A percentile compares a stretch with the other conserved stretches of the same genome.
phyloP scores from a whole-genome alignment of 2,113 vertebrate genomes.

The Eptatretus burgeri region DNA sequence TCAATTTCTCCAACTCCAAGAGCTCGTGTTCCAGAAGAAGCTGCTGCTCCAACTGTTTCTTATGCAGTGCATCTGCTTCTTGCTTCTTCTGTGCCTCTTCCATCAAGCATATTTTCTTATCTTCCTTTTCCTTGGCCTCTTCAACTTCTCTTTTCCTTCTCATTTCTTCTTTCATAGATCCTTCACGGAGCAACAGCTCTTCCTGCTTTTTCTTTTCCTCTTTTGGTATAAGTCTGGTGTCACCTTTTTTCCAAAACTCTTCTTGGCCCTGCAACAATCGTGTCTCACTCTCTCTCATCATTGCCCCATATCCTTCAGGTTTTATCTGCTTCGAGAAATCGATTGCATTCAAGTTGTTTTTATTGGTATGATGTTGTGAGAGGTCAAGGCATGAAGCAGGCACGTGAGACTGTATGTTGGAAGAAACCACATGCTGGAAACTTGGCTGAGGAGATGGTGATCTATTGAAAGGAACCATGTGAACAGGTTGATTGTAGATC shows the following conservation, averaged over 20 bases:
- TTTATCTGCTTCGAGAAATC: background rate
- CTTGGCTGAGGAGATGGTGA: too few species aligned
- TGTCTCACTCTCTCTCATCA: background rate
- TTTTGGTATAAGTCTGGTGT: background rate
- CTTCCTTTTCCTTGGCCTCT: slow-evolving; percentile 5
- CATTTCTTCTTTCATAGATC: background rate
- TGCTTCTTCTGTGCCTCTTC: slow-evolving; percentile 1
- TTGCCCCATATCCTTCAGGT: background rate
- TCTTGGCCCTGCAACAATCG: background rate
- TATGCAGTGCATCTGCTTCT: background rate
- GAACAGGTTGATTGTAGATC: too few species aligned
- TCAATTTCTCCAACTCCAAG: slow-evolving; percentile 64
- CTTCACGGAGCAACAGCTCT: background rate
- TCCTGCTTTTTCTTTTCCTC: slow-evolving; percentile 2
- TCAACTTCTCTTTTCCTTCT: background rate
- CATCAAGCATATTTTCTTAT: background rate
- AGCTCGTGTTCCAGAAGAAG: slow-evolving; percentile 53
- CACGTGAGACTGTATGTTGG: too few species aligned
- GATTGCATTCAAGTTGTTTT: too few species aligned
- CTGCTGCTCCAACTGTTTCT: slow-evolving; percentile 4
- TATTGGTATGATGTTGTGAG: too few species aligned
- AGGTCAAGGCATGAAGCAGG: too few species aligned
- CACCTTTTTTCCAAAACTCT: background rate
- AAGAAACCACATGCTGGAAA: too few species aligned
- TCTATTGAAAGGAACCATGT: too few species aligned